Conservation (phyloP, 2,888 invertebrate species). For the Chrysodeixis includens region DNA sequence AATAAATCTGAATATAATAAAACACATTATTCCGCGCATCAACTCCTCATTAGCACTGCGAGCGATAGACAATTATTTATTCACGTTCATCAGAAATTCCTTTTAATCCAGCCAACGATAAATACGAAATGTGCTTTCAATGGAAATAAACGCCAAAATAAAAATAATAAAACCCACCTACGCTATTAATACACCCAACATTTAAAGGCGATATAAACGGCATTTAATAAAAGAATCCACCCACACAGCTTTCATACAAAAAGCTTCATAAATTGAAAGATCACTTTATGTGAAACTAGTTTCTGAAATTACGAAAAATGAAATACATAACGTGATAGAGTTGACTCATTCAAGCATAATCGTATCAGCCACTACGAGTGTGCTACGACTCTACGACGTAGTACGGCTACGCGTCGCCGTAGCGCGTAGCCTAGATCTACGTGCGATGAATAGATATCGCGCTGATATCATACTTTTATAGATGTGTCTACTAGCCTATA, state of each 20-base stretch:
- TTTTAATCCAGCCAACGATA: background rate
- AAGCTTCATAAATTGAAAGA: too few species aligned
- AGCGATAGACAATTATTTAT: background rate
- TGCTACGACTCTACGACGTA: constrained; percentile 47
- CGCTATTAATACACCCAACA: background rate
- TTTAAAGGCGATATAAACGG: too few species aligned
- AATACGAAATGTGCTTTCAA: background rate
- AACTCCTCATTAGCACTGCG: background rate
- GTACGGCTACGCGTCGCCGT: constrained; percentile 44
- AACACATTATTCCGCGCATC: background rate
- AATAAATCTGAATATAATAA: background rate
- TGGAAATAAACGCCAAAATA: background rate
- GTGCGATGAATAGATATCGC: constrained; percentile 41
- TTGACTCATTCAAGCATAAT: background rate
- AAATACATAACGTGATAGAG: background rate
- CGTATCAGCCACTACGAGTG: constrained; percentile 20
- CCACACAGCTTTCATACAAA: too few species aligned
- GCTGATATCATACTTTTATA: background rate
- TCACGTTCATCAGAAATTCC: background rate
- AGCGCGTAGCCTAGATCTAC: constrained; percentile 31
- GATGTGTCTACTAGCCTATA: background rate
- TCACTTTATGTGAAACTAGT: too few species aligned
- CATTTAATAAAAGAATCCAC: too few species aligned
- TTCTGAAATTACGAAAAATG: background rate
- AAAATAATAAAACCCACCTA: background rate